A percentile compares a stretch with the other conserved stretches of the same genome.
phyloP scores from a whole-genome alignment of 2,797 vertebrate genomes.

The Agapornis canus region DNA sequence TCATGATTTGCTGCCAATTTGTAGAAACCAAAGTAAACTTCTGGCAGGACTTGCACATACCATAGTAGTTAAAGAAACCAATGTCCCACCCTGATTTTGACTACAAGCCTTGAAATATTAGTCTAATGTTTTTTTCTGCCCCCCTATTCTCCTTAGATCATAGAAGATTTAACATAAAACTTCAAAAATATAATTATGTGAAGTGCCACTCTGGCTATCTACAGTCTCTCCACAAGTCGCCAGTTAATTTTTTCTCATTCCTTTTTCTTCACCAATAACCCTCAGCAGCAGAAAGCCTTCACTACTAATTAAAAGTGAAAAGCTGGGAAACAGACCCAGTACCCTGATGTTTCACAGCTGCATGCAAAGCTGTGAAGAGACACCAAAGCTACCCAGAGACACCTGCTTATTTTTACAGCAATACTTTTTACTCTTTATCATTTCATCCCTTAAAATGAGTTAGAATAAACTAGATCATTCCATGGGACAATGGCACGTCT shows the following conservation, averaged over 20 bases:
- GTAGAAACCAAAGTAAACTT: conserved; percentile 53
- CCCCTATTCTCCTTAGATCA: not conserved
- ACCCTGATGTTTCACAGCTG: conserved; percentile 12
- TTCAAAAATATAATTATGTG: not conserved
- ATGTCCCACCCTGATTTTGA: conserved; percentile 32
- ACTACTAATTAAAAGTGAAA: conserved; percentile 11
- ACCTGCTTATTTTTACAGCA: conserved; percentile 23
- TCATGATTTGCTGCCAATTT: conserved; percentile 19
- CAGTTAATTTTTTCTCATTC: not conserved
- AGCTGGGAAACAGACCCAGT: not conserved
- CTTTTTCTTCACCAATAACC: not conserved
- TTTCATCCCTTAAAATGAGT: not conserved
- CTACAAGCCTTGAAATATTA: not conserved
- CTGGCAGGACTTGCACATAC: conserved; percentile 32
- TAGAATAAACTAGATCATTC: not conserved
- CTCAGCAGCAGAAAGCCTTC: not conserved
- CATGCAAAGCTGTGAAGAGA: not conserved
- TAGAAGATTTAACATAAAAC: not conserved
- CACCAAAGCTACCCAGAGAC: not conserved
- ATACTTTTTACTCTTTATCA: not conserved
- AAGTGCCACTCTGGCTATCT: not conserved
- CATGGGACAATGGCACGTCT: not conserved
- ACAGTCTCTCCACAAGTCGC: not conserved
- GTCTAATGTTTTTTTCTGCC: not conserved
- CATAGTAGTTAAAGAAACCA: conserved; percentile 65